Conservation (phyloP, 2,113 vertebrate species). For the Marmota flaviventris region DNA sequence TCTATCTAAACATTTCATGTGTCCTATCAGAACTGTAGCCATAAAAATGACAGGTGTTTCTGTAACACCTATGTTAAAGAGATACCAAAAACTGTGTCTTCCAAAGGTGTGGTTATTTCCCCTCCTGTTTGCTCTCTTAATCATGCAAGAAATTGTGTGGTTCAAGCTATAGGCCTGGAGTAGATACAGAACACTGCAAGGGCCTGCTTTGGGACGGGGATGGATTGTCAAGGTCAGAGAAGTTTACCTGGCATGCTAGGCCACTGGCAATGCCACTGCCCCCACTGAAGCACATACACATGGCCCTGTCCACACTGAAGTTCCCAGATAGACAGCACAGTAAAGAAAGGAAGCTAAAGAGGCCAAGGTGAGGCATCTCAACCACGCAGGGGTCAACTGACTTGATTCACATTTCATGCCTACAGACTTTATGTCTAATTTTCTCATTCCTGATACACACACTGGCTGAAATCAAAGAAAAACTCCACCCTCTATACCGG, state of each 20-base stretch:
- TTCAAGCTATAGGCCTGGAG: neutral
- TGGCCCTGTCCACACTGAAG: neutral
- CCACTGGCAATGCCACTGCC: neutral
- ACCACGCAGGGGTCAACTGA: neutral
- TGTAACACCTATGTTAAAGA: slow-evolving; percentile 9
- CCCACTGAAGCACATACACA: neutral
- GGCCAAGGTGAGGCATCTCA: neutral
- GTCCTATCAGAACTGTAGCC: neutral
- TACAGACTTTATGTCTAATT: neutral
- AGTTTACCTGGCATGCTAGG: neutral
- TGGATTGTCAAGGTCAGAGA: neutral
- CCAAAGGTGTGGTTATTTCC: neutral
- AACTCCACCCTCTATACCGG: neutral
- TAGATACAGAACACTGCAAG: neutral
- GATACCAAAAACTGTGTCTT: neutral
- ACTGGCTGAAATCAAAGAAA: neutral
- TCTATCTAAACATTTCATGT: neutral
- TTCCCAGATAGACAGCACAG: neutral
- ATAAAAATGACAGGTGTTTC: slow-evolving; percentile 1
- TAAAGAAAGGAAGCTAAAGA: neutral
- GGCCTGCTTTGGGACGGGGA: neutral
- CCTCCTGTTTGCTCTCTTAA: neutral
- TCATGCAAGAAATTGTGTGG: neutral
- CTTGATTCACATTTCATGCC: neutral
- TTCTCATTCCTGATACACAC: neutral